Base-by-base conservation (phyloP, 2,888 invertebrate species). In the Neria commutata region DNA sequence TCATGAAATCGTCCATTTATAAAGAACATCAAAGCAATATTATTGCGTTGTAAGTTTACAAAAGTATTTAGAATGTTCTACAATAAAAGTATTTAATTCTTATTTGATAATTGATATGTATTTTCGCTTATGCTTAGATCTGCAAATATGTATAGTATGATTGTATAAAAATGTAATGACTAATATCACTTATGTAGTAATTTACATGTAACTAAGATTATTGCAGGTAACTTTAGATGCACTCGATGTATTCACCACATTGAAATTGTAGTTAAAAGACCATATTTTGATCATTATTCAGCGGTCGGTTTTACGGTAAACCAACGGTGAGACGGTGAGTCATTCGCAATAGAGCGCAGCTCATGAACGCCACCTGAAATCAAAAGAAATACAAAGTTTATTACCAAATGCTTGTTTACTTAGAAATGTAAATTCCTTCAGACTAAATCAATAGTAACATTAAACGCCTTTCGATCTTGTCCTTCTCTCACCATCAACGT, bases 151-250 rank as follows among this genome's bases (percentile, higher is more conserved):
- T 51, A 11, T 37, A n/a, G n/a, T n/a, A n/a, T n/a, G n/a, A n/a
- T n/a, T 46, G 10, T 40, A 42, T 29, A 25, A 42, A 51, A 67
- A 65, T 67, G n/a, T 70, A 68, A 66, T 67, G 64, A 64, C 69
- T 74, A 75, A 72, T 74, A 70, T 75, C 73, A 73, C 72, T 77
- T 68, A 68, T 37, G 70, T 70, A 71, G 61, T 68, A 67, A 65
- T 25, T 5, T 37, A 25, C n/a, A 16, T 37, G 8, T 33, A 23
- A 16, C 37, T 45, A 48, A 48, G 24, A 40, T 54, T 52, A 52
- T 45, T 46, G 33, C 66, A 69, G 65, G 65, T 71, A 66, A 67
- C 61, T 67, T 67, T 66, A 68, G 66, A 63, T 65, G 60, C 58
- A 68, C 54, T 72, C 74, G 72, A 74, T 67, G 67, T 65, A 60